Evolutionary conservation across 2,797 vertebrate species (phyloP).

Genomic region (Poecilia velifera): DNA sequence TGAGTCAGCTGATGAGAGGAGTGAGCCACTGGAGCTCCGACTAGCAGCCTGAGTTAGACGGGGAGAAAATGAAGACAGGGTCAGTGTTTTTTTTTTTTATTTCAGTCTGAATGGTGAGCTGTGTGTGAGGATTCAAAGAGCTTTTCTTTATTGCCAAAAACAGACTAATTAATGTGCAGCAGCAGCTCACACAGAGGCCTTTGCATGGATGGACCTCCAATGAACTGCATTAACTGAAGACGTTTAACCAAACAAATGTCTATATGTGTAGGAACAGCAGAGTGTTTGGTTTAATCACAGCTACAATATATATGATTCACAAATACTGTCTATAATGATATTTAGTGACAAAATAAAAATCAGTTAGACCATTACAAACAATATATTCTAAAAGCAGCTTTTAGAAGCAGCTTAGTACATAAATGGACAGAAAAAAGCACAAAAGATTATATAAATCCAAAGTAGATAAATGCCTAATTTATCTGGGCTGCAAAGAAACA

Average conservation of each 20-base stretch:
- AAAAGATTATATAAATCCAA: not conserved
- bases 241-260: not conserved
- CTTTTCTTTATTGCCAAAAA: constrained; percentile 43
- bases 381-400: not conserved
- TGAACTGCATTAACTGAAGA: not conserved
- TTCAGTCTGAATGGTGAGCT: constrained; percentile 52
- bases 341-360: not conserved
- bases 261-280: not conserved
- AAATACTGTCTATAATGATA: not conserved
- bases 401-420: not conserved
- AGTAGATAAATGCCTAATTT: not conserved
- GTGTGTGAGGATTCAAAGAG: constrained; percentile 63
- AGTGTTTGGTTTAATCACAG: not conserved
- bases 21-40: constrained; percentile 87
- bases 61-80: not conserved
- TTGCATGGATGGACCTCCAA: constrained; percentile 11
- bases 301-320: not conserved
- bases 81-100: constrained; percentile 21
- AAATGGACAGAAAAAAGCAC: not conserved
- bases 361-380: not conserved
- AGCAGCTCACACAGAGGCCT: constrained; percentile 15
- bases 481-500: not conserved
- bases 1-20: constrained; percentile 59
- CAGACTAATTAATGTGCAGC: constrained; percentile 54
- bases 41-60: constrained; percentile 84